A percentile compares a stretch with the other conserved stretches of the same genome.
Conservation (phyloP, 2,113 vertebrate species). For the Plestiodon gilberti region DNA sequence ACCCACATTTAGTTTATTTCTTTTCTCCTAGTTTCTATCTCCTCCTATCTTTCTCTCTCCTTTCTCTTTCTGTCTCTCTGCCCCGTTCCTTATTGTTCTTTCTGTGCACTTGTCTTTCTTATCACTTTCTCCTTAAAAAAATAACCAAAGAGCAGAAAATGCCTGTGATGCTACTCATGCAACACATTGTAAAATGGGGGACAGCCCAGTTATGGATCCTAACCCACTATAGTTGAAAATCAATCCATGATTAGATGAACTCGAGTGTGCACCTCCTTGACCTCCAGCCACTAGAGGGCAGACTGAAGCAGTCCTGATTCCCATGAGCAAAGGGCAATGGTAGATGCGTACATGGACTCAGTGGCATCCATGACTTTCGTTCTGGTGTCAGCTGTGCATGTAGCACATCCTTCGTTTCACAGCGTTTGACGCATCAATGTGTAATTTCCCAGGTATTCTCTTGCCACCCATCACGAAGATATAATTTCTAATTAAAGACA, state of each 20-base stretch:
- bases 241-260: background rate
- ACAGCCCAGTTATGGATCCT: background rate
- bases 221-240: background rate
- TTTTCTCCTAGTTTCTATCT: background rate
- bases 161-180: background rate
- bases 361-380: background rate
- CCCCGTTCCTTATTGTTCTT: background rate
- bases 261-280: background rate
- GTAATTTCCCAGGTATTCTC: conserved; percentile 14
- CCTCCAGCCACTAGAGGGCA: background rate
- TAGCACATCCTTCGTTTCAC: background rate
- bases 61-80: background rate
- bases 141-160: background rate
- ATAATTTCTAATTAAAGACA: conserved; percentile 49
- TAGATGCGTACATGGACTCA: background rate
- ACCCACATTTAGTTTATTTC: too few species aligned
- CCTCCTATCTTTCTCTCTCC: background rate
- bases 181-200: background rate
- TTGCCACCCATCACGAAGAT: conserved; percentile 42
- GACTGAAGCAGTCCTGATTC: background rate
- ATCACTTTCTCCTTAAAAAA: background rate
- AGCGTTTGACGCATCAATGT: background rate
- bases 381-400: background rate
- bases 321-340: background rate
- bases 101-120: background rate